These are phyloP conservation scores for Echinops telfairi DNA, from an alignment of 2,113 vertebrate species.

Conservation along the genomic window DNA sequence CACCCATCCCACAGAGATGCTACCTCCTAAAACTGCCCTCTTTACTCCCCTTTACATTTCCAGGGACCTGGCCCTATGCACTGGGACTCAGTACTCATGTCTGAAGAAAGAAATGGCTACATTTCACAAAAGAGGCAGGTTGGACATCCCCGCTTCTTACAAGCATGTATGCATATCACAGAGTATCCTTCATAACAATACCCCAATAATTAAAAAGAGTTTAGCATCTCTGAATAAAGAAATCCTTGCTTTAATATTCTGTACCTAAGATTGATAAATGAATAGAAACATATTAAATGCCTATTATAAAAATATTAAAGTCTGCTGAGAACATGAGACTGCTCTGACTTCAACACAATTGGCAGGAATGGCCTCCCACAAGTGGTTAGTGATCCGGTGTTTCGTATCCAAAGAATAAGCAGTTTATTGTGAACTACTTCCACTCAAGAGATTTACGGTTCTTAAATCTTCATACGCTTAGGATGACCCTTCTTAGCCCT, in stretches of 20 bases:
- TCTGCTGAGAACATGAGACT: constrained; percentile 15
- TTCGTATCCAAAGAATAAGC: constrained; percentile 38
- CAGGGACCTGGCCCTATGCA: not conserved
- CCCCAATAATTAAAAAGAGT: constrained; percentile 68
- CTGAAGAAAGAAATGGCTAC: not conserved
- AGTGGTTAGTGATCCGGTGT: not conserved
- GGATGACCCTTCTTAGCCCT: constrained; percentile 27
- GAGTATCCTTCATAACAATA: constrained; percentile 55
- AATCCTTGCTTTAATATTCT: constrained; percentile 57
- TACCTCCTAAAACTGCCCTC: fast-evolving
- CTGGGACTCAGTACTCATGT: not conserved
- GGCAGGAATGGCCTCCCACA: not conserved
- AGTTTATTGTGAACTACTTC: constrained; percentile 25
- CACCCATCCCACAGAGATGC: not conserved
- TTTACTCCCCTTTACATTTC: not conserved
- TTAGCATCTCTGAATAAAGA: constrained; percentile 52
- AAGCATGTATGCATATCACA: not conserved
- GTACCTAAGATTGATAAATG: constrained; percentile 50
- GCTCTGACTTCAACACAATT: not conserved
- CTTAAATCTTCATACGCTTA: constrained; percentile 8
- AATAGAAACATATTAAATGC: constrained; percentile 57
- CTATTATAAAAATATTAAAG: constrained; percentile 56
- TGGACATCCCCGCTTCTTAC: not conserved
- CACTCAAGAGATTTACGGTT: constrained; percentile 59
- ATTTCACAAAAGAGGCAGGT: constrained; percentile 10